Conservation (phyloP, 1,140 invertebrate genomes). For the Lepidurus packardi region DNA sequence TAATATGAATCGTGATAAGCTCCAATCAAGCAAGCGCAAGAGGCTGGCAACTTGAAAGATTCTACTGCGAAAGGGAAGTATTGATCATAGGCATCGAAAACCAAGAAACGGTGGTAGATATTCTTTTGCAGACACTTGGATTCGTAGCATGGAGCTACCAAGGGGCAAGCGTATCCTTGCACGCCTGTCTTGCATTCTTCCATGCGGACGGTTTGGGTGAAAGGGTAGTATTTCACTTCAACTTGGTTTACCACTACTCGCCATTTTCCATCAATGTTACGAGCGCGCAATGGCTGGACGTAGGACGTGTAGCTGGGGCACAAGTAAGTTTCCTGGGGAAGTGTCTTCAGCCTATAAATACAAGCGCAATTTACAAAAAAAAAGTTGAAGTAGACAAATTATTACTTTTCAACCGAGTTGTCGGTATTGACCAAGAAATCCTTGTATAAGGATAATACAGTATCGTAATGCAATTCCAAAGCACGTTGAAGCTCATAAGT, state of each 20-base stretch:
- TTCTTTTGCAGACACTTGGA: conserved; percentile 41
- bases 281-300: conserved; percentile 40
- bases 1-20: conserved; percentile 34
- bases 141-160: conserved; percentile 39
- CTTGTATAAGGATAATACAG: conserved; percentile 38
- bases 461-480: conserved; percentile 38
- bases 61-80: conserved; percentile 41
- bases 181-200: conserved; percentile 39
- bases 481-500: conserved; percentile 36
- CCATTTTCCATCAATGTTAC: conserved; percentile 41
- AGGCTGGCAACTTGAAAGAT: conserved; percentile 40
- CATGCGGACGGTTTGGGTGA: conserved; percentile 40
- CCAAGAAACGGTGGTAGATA: conserved; percentile 40
- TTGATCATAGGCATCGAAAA: conserved; percentile 40
- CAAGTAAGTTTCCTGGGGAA: conserved; percentile 39
- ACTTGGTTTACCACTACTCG: conserved; percentile 41
- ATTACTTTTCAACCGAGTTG: conserved; percentile 37
- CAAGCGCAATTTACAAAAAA: not conserved
- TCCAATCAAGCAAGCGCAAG: conserved; percentile 39
- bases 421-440: conserved; percentile 38
- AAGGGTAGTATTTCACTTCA: conserved; percentile 39
- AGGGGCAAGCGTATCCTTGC: conserved; percentile 37
- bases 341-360: conserved; percentile 34
- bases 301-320: conserved; percentile 38
- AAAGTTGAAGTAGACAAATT: not conserved